Evolutionary conservation across 2,888 invertebrate genomes (phyloP).

Genomic region (Hemistola chrysoprasaria): DNA sequence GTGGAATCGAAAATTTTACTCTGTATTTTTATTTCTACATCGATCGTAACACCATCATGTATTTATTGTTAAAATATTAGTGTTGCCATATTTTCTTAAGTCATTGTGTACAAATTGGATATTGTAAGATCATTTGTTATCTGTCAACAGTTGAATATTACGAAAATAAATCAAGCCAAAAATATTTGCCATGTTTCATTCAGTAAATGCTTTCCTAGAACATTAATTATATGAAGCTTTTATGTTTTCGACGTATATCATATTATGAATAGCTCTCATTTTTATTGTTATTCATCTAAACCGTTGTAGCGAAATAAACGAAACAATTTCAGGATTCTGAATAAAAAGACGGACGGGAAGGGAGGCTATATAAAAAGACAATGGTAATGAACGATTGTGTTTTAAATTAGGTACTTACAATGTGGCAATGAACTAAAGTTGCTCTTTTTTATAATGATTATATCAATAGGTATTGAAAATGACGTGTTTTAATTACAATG

Average conservation of each 20-base stretch:
- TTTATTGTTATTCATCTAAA: no score
- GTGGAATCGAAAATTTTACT: slow-evolving; percentile 12
- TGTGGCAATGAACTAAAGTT: no score
- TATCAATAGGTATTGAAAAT: no score
- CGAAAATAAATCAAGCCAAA: slow-evolving; percentile 77
- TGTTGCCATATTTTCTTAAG: slow-evolving; percentile 83
- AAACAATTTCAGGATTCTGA: no score
- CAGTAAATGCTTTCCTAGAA: slow-evolving; percentile 10
- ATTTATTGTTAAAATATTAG: slow-evolving; percentile 78
- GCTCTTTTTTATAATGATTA: no score
- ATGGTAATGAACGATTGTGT: no score
- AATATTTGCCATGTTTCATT: slow-evolving; percentile 46
- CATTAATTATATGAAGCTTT: background rate
- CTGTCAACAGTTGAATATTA: slow-evolving; percentile 82
- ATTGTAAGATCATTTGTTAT: slow-evolving; percentile 82
- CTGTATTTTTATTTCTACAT: slow-evolving; percentile 23
- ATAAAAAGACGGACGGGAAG: no score
- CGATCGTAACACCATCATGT: slow-evolving; percentile 46
- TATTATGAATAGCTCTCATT: background rate
- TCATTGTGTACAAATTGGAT: slow-evolving; percentile 82
- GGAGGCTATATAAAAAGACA: no score
- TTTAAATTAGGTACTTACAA: no score
- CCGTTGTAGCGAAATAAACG: no score
- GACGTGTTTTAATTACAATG: no score
- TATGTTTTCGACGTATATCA: no score